These are phyloP conservation scores for Clangula hyemalis DNA, from an alignment of 2,797 vertebrate genomes.

Conservation along the genomic window DNA sequence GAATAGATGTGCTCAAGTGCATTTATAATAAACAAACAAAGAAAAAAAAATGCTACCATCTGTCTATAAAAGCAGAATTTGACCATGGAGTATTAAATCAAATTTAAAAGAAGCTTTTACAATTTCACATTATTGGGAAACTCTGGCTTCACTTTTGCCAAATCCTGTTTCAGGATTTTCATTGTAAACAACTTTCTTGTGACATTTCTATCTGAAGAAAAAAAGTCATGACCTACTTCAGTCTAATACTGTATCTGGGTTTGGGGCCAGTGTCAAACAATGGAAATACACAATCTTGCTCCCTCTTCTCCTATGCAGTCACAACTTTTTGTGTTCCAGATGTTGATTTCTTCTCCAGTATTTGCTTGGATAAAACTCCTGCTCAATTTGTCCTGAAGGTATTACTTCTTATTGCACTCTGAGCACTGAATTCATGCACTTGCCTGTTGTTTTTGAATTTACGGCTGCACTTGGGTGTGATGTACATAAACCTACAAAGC, in stretches of 20 bases:
- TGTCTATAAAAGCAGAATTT: slow-evolving; percentile 36
- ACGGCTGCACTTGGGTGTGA: not conserved
- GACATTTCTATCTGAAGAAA: not conserved
- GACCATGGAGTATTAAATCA: not conserved
- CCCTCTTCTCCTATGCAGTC: not conserved
- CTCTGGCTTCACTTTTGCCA: not conserved
- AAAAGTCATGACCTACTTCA: not conserved
- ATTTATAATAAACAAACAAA: slow-evolving; percentile 18
- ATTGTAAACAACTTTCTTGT: not conserved
- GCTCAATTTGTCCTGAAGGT: not conserved
- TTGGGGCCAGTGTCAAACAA: not conserved
- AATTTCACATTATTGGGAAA: not conserved
- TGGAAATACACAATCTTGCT: not conserved
- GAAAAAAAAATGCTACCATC: slow-evolving; percentile 26
- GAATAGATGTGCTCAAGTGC: slow-evolving; percentile 23
- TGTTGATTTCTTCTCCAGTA: not conserved
- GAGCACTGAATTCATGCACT: not conserved
- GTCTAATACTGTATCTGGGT: not conserved
- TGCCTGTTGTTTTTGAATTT: not conserved
- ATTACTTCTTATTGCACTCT: not conserved
- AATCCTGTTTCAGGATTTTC: slow-evolving; percentile 7
- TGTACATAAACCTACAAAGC: not conserved
- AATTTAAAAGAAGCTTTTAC: slow-evolving; percentile 40
- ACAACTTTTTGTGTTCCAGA: not conserved
- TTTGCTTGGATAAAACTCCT: not conserved